Evolutionary conservation across 2,888 invertebrate species (phyloP).

Genomic region (Epistrophe grossulariae): DNA sequence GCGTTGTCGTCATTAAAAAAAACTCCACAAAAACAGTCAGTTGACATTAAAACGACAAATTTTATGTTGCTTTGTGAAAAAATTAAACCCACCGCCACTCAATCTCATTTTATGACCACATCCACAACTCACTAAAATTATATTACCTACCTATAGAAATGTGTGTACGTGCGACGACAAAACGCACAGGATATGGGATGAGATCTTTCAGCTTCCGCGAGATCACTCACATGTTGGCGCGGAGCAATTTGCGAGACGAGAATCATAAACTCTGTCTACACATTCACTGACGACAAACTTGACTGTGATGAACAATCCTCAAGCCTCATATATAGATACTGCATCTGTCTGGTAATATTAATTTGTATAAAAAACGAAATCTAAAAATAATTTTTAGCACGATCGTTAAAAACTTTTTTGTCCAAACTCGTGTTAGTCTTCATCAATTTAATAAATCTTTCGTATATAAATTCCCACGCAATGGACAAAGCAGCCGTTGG

Average conservation of each 20-base stretch:
- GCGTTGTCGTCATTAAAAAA: background rate
- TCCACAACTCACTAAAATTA: constrained; percentile 24
- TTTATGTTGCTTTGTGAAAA: constrained; percentile 54
- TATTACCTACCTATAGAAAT: background rate
- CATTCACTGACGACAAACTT: background rate
- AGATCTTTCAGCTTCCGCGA: constrained; percentile 50
- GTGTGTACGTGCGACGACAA: constrained; percentile 1
- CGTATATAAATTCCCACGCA: constrained; percentile 59
- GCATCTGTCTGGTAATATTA: background rate
- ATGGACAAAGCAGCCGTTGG: constrained; percentile 30
- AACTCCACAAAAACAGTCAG: constrained; percentile 17
- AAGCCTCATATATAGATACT: background rate
- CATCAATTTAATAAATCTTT: constrained; percentile 47
- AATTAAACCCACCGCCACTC: constrained; percentile 50
- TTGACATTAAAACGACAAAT: constrained; percentile 67
- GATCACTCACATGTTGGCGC: constrained; percentile 21
- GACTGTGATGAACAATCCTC: background rate
- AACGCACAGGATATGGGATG: constrained; percentile 67
- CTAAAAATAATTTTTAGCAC: constrained; percentile 10
- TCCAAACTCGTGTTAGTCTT: background rate
- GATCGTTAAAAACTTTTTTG: constrained; percentile 39
- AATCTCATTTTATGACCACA: constrained; percentile 62
- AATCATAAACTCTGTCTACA: constrained; percentile 50
- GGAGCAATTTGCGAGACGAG: constrained; percentile 56
- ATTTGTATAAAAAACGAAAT: background rate